Evolutionary conservation across 2,888 invertebrate species (phyloP).

Genomic region (Clistopyga incitator): DNA sequence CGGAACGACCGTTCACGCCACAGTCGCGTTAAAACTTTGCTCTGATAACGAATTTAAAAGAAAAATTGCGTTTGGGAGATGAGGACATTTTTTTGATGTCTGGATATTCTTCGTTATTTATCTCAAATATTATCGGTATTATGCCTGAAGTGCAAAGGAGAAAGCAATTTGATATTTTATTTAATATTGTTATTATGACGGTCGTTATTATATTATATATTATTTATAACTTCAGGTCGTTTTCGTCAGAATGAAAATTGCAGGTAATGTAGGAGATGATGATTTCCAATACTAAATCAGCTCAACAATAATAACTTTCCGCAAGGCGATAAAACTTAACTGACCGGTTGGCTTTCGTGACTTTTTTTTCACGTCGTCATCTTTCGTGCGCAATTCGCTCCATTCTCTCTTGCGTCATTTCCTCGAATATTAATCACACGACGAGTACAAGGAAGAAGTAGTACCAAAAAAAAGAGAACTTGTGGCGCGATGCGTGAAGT

Average conservation of each 20-base stretch:
- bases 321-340: not conserved
- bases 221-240: not conserved
- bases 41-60: not conserved
- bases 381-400: constrained; percentile 9
- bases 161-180: too few species aligned
- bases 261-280: not conserved
- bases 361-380: constrained; percentile 25
- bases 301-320: not conserved
- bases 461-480: constrained; percentile 20
- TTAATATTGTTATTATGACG: too few species aligned
- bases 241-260: not conserved
- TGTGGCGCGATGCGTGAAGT: not conserved
- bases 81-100: not conserved
- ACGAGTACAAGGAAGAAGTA: constrained; percentile 2
- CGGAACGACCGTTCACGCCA: not conserved
- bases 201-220: too few species aligned
- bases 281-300: not conserved
- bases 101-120: not conserved
- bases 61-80: not conserved
- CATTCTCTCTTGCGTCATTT: constrained; percentile 45
- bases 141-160: not conserved
- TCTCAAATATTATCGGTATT: not conserved
- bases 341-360: not conserved
- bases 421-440: constrained; percentile 39
- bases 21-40: not conserved